Evolutionary conservation across 2,888 invertebrate species (phyloP), one percentile per base, ranked within the genome.

Genomic region (Oegoconia quadripuncta): DNA sequence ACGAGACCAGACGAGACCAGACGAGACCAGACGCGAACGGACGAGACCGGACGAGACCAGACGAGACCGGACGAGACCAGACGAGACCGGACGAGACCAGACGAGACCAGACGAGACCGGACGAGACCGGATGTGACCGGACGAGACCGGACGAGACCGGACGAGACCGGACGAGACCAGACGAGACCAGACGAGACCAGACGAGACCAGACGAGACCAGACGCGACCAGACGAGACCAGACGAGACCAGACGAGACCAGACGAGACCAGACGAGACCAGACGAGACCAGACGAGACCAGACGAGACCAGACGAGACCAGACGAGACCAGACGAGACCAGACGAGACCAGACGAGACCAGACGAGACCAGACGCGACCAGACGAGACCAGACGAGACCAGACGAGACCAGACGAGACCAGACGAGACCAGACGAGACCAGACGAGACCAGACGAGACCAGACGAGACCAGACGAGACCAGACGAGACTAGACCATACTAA

Each of bases 31-130:
- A 23, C 34, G 34, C 20, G 34, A 23, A 22, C 23, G 23, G 34
- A 20, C 34, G 34, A 34, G 34, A 23, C 34, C 23, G 23, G 34
- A 23, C 34, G 34, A 34, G 34, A 20, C 22, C 17, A 31, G 31
- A 23, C 34, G 34, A 34, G 34, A 25, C 15, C 23, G 25, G 34
- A 25, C 25, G 25, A 34, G 34, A 25, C 15, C 23, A 34, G 34
- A 25, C 25, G 34, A 34, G 34, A 25, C 15, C 14, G 25, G 34
- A 32, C 18, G 20, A 32, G 32, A 32, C 3, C 18, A 32, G 32
- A 32, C 18, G 34, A 34, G 34, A 22, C 15, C 23, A 34, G 34
- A 25, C 25, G 34, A 34, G 34, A 25, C 3, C 23, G 8, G 22
- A 25, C 25, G 34, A 25, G 34, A 34, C 15, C 23, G 25, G 34